phyloP scores from a whole-genome alignment of 2,888 invertebrate species.

The Sphinx pinastri region DNA sequence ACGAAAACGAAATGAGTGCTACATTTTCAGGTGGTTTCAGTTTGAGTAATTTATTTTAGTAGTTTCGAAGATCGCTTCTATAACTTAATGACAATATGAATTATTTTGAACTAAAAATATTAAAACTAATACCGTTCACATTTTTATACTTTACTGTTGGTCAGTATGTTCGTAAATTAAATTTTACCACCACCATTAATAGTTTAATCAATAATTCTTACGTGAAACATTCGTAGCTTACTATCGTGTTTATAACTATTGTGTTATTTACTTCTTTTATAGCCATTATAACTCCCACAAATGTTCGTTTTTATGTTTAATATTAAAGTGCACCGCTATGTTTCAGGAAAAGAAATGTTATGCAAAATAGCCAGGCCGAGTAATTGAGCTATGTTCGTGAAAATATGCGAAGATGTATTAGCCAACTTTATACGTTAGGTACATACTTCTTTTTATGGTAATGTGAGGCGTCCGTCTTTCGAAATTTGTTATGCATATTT shows the following conservation, averaged over 20 bases:
- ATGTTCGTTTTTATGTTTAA: slow-evolving; percentile 35
- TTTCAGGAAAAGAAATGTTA: slow-evolving; percentile 47
- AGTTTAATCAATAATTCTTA: slow-evolving; percentile 33
- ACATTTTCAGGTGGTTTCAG: too few species aligned
- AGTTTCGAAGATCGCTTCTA: too few species aligned
- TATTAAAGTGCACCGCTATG: slow-evolving; percentile 45
- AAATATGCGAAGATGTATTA: slow-evolving; percentile 55
- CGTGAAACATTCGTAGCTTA: slow-evolving; percentile 39
- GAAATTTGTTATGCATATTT: slow-evolving; percentile 50
- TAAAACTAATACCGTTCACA: too few species aligned
- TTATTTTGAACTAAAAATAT: too few species aligned
- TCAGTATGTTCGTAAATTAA: slow-evolving; percentile 22
- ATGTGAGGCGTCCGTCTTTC: slow-evolving; percentile 48
- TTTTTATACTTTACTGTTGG: too few species aligned
- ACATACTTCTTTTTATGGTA: slow-evolving; percentile 56
- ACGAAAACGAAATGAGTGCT: too few species aligned
- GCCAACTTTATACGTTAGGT: slow-evolving; percentile 40
- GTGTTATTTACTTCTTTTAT: slow-evolving; percentile 24
- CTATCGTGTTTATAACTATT: slow-evolving; percentile 36
- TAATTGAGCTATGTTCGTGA: slow-evolving; percentile 57
- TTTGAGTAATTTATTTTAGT: too few species aligned
- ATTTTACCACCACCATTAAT: slow-evolving; percentile 34
- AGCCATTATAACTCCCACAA: slow-evolving; percentile 31
- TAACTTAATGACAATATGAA: too few species aligned
- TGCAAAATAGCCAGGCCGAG: slow-evolving; percentile 50